Base-by-base conservation (phyloP, 92 coral and sea anemone genomes). In the Paragorgia papillata region DNA sequence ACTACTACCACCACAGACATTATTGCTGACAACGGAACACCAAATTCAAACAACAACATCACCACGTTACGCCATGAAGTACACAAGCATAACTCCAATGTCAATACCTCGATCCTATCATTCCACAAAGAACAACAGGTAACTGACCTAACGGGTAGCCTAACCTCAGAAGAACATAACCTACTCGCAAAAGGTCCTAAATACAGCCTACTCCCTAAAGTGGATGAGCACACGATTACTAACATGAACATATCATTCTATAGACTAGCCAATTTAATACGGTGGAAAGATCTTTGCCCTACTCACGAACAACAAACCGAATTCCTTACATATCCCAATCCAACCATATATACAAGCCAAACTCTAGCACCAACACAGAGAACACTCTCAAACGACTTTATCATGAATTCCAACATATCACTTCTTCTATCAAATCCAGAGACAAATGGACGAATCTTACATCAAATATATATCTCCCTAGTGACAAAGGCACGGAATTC, bases 401-500 rank as follows among this genome's bases (percentile, higher is more conserved):
- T 3, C 21, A 3, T 18, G 58, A 4, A 53, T 53, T 53, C 58
- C 58, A 53, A 53, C 58, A 44, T 44, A 44, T 44, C 10, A 9
- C 18, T 9, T 9, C 51, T 9, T 44, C 51, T 44, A 44, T 44
- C 18, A 44, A 44, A 53, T 18, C 58, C 6, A 53, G 7, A 53
- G 58, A 43, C 40, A 65, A 85, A 57, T 80, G 89, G 83, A 32
- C 73, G 18, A 86, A 81, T 82, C 69, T 76, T 57, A 68, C 61
- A 75, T 37, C 37, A 54, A 25, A 8, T 2, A 15, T 84, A 20
- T 79, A 48, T 68, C 65, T 79, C 22, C 88, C 81, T 28, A 84
- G 88, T 30, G 83, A 87, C 74, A 80, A 80, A 69, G 85, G 88
- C 64, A 70, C 85, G 0, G 78, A 87, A 63, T 82, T 82, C 70